phyloP scores from a whole-genome alignment of 1,140 invertebrate genomes.

The Papilio polyxenes region DNA sequence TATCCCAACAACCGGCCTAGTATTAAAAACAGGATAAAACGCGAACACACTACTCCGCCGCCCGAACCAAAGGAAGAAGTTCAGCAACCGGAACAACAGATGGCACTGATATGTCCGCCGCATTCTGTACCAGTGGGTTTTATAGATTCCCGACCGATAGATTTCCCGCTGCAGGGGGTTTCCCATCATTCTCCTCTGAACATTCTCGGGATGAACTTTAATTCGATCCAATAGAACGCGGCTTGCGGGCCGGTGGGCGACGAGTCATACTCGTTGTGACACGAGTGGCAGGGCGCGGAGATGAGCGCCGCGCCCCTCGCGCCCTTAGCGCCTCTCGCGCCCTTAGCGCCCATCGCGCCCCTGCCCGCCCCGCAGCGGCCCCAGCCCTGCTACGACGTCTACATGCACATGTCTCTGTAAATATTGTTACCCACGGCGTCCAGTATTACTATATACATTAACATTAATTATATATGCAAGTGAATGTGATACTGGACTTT shows the following conservation, averaged over 20 bases:
- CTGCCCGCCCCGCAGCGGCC: slow-evolving; percentile 38
- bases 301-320: slow-evolving; percentile 27
- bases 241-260: slow-evolving; percentile 65
- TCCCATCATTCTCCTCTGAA: slow-evolving; percentile 83
- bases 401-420: slow-evolving; percentile 64
- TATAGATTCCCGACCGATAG: slow-evolving; percentile 82
- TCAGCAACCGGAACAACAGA: slow-evolving; percentile 69
- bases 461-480: slow-evolving; percentile 44
- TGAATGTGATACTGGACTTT: slow-evolving; percentile 46
- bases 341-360: slow-evolving; percentile 39
- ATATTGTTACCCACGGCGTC: slow-evolving; percentile 53
- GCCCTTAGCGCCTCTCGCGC: slow-evolving; percentile 43
- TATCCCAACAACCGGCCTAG: slow-evolving; percentile 89
- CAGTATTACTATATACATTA: slow-evolving; percentile 53
- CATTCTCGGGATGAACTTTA: slow-evolving; percentile 87
- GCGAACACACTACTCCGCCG: slow-evolving; percentile 82
- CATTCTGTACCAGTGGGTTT: slow-evolving; percentile 81
- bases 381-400: slow-evolving; percentile 55
- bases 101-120: slow-evolving; percentile 70
- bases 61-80: slow-evolving; percentile 74
- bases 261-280: slow-evolving; percentile 67
- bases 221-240: slow-evolving; percentile 84
- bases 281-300: slow-evolving; percentile 59
- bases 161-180: slow-evolving; percentile 79
- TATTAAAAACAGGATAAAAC: slow-evolving; percentile 85